Evolutionary conservation across 2,888 invertebrate species (phyloP).

Genomic region (Phrixothrix hirtus): DNA sequence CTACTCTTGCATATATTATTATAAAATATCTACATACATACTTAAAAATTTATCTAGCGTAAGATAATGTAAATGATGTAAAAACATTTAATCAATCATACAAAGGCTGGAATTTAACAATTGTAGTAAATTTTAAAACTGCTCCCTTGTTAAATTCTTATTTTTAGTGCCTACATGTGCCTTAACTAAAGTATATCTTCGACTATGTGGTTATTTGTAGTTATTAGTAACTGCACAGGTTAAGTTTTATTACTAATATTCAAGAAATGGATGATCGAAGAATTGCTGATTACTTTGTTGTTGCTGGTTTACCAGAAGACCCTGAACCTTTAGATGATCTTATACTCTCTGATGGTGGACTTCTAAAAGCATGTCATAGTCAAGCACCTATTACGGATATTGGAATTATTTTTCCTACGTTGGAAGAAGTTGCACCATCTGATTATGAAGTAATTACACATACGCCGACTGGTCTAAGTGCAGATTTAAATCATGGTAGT

Average conservation of each 20-base stretch:
- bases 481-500: constrained; percentile 97
- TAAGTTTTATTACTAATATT: constrained; percentile 13
- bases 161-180: too few species aligned
- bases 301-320: constrained; percentile 89
- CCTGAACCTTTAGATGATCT: constrained; percentile 76
- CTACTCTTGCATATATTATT: too few species aligned
- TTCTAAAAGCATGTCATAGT: constrained; percentile 78
- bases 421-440: constrained; percentile 83
- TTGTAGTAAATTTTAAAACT: too few species aligned
- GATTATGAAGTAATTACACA: constrained; percentile 73
- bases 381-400: constrained; percentile 96
- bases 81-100: too few species aligned
- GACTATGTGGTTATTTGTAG: constrained; percentile 11
- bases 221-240: constrained; percentile 13
- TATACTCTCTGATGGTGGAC: constrained; percentile 74
- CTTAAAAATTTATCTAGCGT: too few species aligned
- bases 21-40: too few species aligned
- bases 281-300: constrained; percentile 98
- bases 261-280: constrained; percentile 77
- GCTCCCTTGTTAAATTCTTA: too few species aligned
- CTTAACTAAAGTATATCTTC: constrained; percentile 18
- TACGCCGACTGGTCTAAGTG: constrained; percentile 86
- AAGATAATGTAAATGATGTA: too few species aligned
- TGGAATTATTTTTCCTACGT: constrained; percentile 84
- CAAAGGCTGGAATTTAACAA: too few species aligned